These are phyloP conservation scores for Teleopsis dalmanni DNA, from an alignment of 1,140 invertebrate species.

Conservation along the genomic window DNA sequence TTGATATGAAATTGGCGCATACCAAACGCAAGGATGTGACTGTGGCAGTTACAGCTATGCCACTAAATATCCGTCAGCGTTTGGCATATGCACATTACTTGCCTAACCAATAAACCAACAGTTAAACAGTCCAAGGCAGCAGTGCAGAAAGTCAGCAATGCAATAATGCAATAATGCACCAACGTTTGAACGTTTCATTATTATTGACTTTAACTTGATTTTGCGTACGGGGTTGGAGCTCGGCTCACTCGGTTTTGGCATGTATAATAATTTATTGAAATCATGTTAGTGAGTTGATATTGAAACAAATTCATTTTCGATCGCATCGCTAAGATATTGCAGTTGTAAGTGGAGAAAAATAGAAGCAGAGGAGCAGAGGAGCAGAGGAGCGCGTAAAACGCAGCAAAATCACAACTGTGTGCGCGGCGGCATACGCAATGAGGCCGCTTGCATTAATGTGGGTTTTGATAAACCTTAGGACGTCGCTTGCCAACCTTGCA, in stretches of 20 bases:
- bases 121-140: background rate
- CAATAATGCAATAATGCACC: background rate
- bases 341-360: too few relatives aligned
- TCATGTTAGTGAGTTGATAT: slow-evolving; percentile 44
- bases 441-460: too few relatives aligned
- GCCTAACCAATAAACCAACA: background rate
- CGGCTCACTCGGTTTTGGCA: slow-evolving; percentile 16
- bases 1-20: background rate
- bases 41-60: background rate
- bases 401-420: too few relatives aligned
- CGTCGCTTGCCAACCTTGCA: too few relatives aligned
- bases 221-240: background rate
- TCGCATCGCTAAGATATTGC: too few relatives aligned
- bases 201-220: too few relatives aligned
- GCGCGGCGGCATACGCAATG: too few relatives aligned
- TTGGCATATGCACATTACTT: slow-evolving; percentile 1
- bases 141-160: background rate
- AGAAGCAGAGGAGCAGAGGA: too few relatives aligned
- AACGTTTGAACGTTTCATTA: too few relatives aligned
- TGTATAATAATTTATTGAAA: slow-evolving; percentile 44
- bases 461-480: too few relatives aligned
- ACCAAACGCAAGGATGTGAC: slow-evolving; percentile 1
- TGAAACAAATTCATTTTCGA: slow-evolving; percentile 44
- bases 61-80: background rate
- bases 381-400: too few relatives aligned